Conservation (phyloP, 2,113 vertebrate genomes). For the Daphoenositta chrysoptera region DNA sequence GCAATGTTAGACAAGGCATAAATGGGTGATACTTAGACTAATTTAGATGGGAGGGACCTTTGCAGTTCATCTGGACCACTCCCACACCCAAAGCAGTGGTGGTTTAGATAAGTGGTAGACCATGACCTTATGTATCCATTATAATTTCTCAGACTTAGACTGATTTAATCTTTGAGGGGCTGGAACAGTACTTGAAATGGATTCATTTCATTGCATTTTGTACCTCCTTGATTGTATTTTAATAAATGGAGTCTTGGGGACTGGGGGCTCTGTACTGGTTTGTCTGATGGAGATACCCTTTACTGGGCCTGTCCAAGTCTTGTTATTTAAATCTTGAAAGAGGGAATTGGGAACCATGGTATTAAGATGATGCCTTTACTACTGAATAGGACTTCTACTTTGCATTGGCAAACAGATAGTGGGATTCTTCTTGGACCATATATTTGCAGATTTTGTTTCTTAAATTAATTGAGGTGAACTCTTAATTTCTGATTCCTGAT, state of each 20-base stretch:
- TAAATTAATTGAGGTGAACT: neutral
- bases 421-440: neutral
- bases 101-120: neutral
- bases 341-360: neutral
- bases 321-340: neutral
- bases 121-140: neutral
- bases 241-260: neutral
- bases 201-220: neutral
- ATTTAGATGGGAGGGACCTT: neutral
- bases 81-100: neutral
- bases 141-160: neutral
- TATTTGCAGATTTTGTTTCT: too few relatives aligned
- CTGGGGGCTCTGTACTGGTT: neutral
- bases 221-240: neutral
- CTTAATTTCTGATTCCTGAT: neutral
- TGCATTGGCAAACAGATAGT: neutral
- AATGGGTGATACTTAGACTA: neutral
- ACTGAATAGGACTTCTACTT: neutral
- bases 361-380: neutral
- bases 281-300: neutral
- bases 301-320: neutral
- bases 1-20: neutral
- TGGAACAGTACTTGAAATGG: neutral
- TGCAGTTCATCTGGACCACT: neutral
- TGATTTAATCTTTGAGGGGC: neutral